Evolutionary conservation across 2,113 vertebrate genomes (phyloP), one percentile per base, ranked within the genome.

Genomic region (Petroica traversi): DNA sequence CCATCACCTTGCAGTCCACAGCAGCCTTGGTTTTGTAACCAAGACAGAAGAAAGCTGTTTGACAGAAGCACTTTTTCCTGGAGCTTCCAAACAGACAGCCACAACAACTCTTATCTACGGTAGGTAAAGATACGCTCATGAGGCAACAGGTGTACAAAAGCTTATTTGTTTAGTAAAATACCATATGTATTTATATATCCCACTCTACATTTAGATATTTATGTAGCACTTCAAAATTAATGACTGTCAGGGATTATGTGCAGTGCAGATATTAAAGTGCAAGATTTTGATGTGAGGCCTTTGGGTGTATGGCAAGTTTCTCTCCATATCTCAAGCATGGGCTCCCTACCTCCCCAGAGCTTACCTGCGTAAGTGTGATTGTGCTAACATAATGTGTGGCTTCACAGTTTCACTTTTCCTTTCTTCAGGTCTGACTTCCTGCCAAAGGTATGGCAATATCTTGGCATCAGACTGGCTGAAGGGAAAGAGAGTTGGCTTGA

Each of bases 261-360:
- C 55, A 66, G 22, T 45, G 34, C 25, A 79, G 19, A 61, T 63
- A 57, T 19, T 72, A 12, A 85, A 72, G 38, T 40, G 25, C 2
- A 23, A 8, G 31, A 22, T 75, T 87, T 78, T 57, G 23, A 40
- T 22, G 6, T 64, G 55, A 85, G 36, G 8, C 11, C n/a, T 14
- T 71, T 68, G 19, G 33, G 24, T 34, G 25, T 22, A 28, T 9
- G 31, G 11, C 24, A 86, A 36, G 9, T 71, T 89, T 83, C 48
- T 62, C n/a, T 84, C 64, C 28, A 4, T 55, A 13, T 14, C 28
- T 33, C 75, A 71, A 5, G 5, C 28, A 11, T 14, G 26, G n/a
- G 17, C 16, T 85, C 25, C 29, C 28, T 34, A 23, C 0, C 0
- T 46, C 34, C 46, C 29, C 62, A n/a, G 54, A 4, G 1, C 24